Percentiles rank a stretch among this genome's conserved stretches.
phyloP scores from a whole-genome alignment of 1,140 invertebrate species.

The Eueides isabella region DNA sequence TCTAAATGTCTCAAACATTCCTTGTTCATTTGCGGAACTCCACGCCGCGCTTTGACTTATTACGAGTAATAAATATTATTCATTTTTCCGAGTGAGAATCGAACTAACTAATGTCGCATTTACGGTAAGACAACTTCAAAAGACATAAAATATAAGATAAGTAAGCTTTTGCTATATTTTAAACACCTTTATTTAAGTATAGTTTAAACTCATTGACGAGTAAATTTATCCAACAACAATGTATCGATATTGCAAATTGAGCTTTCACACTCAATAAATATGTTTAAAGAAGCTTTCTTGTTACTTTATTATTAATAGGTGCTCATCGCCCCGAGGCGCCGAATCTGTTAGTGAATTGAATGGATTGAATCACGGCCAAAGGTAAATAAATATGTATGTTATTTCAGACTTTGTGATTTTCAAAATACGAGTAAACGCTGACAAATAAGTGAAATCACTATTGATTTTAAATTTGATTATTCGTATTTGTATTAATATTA shows the following conservation, averaged over 20 bases:
- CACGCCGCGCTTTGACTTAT: background rate
- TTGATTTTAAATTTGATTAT: too few relatives aligned
- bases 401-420: slow-evolving; percentile 2
- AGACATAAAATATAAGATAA: too few relatives aligned
- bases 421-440: too few relatives aligned
- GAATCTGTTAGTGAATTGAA: slow-evolving; percentile 7
- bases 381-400: background rate
- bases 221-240: slow-evolving; percentile 1
- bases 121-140: background rate
- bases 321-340: slow-evolving; percentile 12
- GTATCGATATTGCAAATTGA: slow-evolving; percentile 5
- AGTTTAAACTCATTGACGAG: background rate
- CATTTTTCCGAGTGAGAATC: background rate
- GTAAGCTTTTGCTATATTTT: too few relatives aligned
- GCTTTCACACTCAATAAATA: slow-evolving; percentile 3
- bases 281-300: slow-evolving; percentile 15
- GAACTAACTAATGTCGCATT: background rate
- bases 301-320: slow-evolving; percentile 27
- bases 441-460: too few relatives aligned
- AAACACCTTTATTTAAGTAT: background rate
- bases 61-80: background rate
- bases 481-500: too few relatives aligned
- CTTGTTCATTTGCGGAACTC: background rate
- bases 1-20: background rate
- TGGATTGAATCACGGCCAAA: background rate